These are phyloP conservation scores for Lymantria monacha DNA, from an alignment of 2,888 invertebrate species.

Conservation along the genomic window DNA sequence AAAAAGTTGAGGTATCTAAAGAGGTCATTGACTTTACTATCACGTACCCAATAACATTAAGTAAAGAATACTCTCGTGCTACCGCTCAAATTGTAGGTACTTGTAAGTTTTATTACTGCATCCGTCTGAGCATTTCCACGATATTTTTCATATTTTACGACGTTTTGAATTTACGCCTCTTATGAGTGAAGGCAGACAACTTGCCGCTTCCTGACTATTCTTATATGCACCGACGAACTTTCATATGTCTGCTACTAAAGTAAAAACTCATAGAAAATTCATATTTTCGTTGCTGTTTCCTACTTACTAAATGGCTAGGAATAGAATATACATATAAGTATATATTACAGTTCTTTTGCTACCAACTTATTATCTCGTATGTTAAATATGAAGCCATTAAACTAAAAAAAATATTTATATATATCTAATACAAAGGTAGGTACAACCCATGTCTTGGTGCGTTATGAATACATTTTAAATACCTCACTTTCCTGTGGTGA, in stretches of 20 bases:
- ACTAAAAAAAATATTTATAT: no score
- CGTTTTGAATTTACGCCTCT: conserved; percentile 69
- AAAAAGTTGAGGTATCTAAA: background rate
- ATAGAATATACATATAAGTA: background rate
- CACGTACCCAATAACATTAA: conserved; percentile 21
- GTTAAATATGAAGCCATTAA: no score
- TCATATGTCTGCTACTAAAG: conserved; percentile 15
- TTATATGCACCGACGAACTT: conserved; percentile 24
- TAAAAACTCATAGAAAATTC: conserved; percentile 27
- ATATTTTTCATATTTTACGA: conserved; percentile 78
- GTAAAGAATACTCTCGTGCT: conserved; percentile 28
- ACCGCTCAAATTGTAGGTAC: conserved; percentile 45
- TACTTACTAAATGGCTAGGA: background rate
- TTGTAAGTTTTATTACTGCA: conserved; percentile 56
- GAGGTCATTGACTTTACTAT: conserved; percentile 5
- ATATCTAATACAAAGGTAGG: no score
- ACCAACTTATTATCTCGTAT: no score
- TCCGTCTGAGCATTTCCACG: conserved; percentile 44
- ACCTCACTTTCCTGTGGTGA: no score
- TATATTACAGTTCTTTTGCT: no score
- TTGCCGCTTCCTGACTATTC: conserved; percentile 35
- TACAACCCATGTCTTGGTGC: no score
- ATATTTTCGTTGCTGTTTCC: conserved; percentile 36
- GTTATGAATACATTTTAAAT: no score
- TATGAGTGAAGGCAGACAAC: conserved; percentile 41